Evolutionary conservation across 2,888 invertebrate species (phyloP).

Genomic region (Rotaria socialis): DNA sequence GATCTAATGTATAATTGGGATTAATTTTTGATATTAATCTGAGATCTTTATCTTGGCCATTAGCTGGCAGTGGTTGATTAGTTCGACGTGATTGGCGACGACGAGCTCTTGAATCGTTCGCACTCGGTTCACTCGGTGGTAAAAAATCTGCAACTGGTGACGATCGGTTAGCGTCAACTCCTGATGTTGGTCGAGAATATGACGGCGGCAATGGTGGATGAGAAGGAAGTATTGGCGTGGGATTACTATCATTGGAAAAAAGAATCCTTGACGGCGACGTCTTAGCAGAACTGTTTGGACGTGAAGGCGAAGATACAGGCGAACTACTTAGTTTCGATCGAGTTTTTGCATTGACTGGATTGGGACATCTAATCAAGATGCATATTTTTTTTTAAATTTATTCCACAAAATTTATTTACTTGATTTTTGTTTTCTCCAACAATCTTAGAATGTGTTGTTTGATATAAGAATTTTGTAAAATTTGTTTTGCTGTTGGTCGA

Average conservation of each 20-base stretch:
- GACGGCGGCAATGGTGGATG: neutral
- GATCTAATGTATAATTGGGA: neutral
- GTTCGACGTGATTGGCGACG: neutral
- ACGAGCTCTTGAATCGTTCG: neutral
- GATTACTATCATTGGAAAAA: neutral
- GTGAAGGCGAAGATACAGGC: neutral
- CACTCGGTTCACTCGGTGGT: neutral
- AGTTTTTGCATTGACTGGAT: neutral
- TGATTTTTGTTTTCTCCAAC: conserved; percentile 43
- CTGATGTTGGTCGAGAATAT: neutral
- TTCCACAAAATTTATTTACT: conserved; percentile 14
- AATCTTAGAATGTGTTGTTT: conserved; percentile 41
- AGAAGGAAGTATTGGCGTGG: neutral
- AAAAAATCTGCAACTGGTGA: neutral
- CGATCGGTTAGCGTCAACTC: neutral
- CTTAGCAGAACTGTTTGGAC: neutral
- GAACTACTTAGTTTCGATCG: neutral
- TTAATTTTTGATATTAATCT: neutral
- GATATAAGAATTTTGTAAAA: conserved; percentile 51
- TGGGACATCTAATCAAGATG: neutral
- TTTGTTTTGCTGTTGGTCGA: conserved; percentile 58
- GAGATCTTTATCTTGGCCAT: neutral
- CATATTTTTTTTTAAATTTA: too few relatives aligned
- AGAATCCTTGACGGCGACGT: neutral
- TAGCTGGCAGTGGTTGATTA: neutral